A percentile compares a stretch with the other conserved stretches of the same genome.
Evolutionary conservation across 1,140 invertebrate species (phyloP).

Genomic region (Heliothis subflexa): DNA sequence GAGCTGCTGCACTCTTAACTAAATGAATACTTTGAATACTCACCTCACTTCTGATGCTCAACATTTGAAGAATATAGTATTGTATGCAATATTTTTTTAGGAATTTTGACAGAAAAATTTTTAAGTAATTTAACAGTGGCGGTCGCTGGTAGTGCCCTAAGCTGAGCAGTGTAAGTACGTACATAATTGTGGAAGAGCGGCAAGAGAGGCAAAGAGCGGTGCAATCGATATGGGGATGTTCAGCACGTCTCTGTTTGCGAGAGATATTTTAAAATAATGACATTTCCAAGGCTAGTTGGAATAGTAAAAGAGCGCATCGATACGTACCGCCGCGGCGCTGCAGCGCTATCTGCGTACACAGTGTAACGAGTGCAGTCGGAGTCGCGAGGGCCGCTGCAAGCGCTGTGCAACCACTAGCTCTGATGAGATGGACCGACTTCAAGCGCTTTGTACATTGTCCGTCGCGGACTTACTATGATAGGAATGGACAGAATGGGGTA

Average conservation of each 20-base stretch:
- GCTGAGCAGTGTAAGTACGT: no score
- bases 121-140: no score
- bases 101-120: no score
- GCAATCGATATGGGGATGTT: not conserved
- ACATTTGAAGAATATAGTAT: no score
- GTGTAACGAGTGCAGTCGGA: not conserved
- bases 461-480: not conserved
- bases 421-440: slow-evolving; percentile 18
- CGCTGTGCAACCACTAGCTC: slow-evolving; percentile 3
- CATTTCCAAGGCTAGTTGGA: slow-evolving; percentile 9
- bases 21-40: not conserved
- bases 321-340: not conserved
- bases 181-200: no score
- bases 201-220: no score
- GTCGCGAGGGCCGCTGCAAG: slow-evolving; percentile 16
- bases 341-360: slow-evolving; percentile 1
- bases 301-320: slow-evolving; percentile 35
- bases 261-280: slow-evolving; percentile 14
- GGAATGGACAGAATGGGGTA: not conserved
- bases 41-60: no score
- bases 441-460: slow-evolving; percentile 33
- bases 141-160: no score
- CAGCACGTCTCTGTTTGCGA: not conserved
- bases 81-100: no score
- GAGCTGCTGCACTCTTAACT: not conserved